Conservation (phyloP, 2,797 vertebrate species). For the Micromesistius poutassou region DNA sequence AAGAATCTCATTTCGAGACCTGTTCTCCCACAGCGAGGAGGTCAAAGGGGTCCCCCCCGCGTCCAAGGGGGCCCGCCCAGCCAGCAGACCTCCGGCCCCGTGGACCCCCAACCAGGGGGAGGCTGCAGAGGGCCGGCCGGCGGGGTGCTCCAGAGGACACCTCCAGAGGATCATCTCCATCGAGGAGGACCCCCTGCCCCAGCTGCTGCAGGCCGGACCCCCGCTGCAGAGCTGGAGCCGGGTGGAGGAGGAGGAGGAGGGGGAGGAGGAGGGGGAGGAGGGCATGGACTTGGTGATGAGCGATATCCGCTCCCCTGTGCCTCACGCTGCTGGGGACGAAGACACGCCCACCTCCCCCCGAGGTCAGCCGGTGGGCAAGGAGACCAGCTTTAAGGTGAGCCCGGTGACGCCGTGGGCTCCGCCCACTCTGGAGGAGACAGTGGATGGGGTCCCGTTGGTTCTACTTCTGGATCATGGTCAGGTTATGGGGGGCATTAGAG, state of each 20-base stretch:
- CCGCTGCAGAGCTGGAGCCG: slow-evolving; percentile 67
- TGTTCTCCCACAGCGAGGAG: slow-evolving; percentile 62
- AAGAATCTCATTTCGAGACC: too few species aligned
- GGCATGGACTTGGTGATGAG: slow-evolving; percentile 62
- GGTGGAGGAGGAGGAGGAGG: slow-evolving; percentile 44
- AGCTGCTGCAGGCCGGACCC: slow-evolving; percentile 72
- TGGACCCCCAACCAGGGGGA: slow-evolving; percentile 30
- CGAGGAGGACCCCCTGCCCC: slow-evolving; percentile 89
- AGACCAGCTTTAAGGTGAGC: slow-evolving; percentile 78
- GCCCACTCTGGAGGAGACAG: not conserved
- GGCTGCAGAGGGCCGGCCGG: slow-evolving; percentile 1
- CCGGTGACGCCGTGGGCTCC: not conserved
- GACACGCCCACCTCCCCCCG: slow-evolving; percentile 1
- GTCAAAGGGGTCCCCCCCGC: slow-evolving; percentile 70
- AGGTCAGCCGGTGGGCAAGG: slow-evolving; percentile 58
- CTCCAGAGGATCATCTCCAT: slow-evolving; percentile 93
- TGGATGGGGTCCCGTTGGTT: not conserved
- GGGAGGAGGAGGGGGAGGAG: slow-evolving; percentile 31
- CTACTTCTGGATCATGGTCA: not conserved
- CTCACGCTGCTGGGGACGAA: slow-evolving; percentile 12
- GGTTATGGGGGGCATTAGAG: not conserved
- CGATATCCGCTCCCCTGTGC: slow-evolving; percentile 37
- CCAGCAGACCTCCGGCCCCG: slow-evolving; percentile 47
- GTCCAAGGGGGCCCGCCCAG: slow-evolving; percentile 55
- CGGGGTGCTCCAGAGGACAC: slow-evolving; percentile 22